Evolutionary conservation across 1,140 invertebrate species (phyloP).

Genomic region (Lepidotrigona ventralis): DNA sequence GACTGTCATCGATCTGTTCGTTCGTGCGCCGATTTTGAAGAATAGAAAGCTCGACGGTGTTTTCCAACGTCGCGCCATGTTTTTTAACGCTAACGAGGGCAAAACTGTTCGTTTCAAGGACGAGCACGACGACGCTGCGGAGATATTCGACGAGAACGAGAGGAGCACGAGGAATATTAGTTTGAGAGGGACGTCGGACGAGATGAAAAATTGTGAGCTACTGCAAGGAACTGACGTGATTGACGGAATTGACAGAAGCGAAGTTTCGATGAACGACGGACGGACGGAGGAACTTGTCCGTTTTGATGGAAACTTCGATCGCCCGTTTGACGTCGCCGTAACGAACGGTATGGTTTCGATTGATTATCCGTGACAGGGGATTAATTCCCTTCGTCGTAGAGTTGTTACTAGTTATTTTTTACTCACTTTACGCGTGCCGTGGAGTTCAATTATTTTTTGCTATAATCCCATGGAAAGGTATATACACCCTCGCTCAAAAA

Average conservation of each 20-base stretch:
- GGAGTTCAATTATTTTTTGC: too few relatives aligned
- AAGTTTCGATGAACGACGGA: not conserved
- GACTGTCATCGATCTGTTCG: slow-evolving; percentile 65
- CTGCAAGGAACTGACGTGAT: not conserved
- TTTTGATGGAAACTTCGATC: not conserved
- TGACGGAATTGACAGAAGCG: not conserved
- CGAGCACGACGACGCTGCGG: slow-evolving; percentile 17
- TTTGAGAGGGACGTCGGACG: not conserved
- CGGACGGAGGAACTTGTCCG: not conserved
- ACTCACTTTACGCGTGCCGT: not conserved
- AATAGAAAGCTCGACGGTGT: slow-evolving; percentile 45
- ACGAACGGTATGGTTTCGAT: slow-evolving; percentile 2
- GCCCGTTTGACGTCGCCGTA: slow-evolving; percentile 23
- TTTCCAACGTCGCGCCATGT: not conserved
- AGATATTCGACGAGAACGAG: not conserved
- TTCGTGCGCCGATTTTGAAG: slow-evolving; percentile 61
- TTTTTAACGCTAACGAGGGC: slow-evolving; percentile 31
- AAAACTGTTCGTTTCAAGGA: slow-evolving; percentile 74
- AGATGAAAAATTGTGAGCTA: not conserved
- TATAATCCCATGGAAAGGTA: too few relatives aligned
- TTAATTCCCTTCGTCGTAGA: not conserved
- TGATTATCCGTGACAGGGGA: not conserved
- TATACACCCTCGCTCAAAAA: too few relatives aligned
- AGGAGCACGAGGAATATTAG: too few relatives aligned
- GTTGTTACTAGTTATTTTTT: not conserved